These are phyloP conservation scores for Papilio xuthus DNA, from an alignment of 1,140 invertebrate genomes.

Conservation along the genomic window DNA sequence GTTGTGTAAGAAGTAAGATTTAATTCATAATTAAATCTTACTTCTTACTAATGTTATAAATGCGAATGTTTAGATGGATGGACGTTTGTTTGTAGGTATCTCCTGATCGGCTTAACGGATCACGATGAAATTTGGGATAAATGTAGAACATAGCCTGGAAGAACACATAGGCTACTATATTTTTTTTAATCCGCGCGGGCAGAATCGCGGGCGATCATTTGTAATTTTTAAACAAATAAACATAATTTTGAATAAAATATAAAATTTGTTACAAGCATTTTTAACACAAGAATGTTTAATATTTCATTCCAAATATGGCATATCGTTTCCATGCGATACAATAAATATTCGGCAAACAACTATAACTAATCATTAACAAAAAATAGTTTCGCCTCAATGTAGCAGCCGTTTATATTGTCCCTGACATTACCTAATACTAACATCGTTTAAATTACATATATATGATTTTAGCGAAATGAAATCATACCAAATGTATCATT, in stretches of 20 bases:
- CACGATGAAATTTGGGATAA: no score
- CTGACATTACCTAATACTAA: constrained; percentile 15
- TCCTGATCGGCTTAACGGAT: no score
- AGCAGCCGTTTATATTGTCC: background rate
- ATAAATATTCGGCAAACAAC: constrained; percentile 15
- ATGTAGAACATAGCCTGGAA: no score
- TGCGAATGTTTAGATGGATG: no score
- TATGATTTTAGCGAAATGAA: constrained; percentile 7
- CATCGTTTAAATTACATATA: background rate
- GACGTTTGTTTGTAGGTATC: no score
- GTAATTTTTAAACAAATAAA: no score
- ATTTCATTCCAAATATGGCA: background rate
- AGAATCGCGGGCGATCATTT: no score
- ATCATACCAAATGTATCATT: background rate
- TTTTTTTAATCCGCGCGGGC: no score
- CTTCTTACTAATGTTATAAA: no score
- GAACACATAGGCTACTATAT: no score
- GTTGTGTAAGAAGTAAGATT: no score
- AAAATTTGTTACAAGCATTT: background rate
- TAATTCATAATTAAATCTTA: no score
- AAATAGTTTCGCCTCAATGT: background rate
- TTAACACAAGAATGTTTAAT: background rate
- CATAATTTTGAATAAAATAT: background rate
- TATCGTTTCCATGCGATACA: background rate
- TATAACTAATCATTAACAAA: background rate